Evolutionary conservation across 2,113 vertebrate genomes (phyloP).

Genomic region (Paralichthys olivaceus): DNA sequence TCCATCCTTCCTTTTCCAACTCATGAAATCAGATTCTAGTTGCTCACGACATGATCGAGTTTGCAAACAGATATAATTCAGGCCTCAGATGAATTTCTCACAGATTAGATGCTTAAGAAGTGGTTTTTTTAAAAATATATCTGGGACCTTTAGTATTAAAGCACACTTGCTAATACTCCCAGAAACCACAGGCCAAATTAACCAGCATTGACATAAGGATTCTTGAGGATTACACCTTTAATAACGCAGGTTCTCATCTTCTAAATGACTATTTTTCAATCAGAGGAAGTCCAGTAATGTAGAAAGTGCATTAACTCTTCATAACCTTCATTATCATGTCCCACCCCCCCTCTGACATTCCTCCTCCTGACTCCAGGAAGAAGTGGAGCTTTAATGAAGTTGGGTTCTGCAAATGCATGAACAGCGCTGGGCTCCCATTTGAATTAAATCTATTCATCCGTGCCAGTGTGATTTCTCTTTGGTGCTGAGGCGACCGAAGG

Average conservation of each 20-base stretch:
- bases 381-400: constrained; percentile 67
- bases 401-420: constrained; percentile 57
- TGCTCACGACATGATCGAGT: no score
- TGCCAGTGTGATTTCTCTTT: constrained; percentile 67
- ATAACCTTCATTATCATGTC: constrained; percentile 58
- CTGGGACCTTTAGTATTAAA: not conserved
- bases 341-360: constrained; percentile 37
- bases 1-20: no score
- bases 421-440: constrained; percentile 57
- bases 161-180: no score
- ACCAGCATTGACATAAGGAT: not conserved
- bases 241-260: constrained; percentile 20
- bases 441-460: constrained; percentile 72
- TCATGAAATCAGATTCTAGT: no score
- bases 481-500: constrained; percentile 50
- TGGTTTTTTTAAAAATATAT: not conserved
- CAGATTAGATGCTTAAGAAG: not conserved
- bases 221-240: constrained; percentile 13
- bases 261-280: constrained; percentile 38
- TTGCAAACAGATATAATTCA: not conserved
- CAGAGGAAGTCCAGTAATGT: constrained; percentile 17
- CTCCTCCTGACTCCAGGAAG: constrained; percentile 51
- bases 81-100: not conserved
- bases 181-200: not conserved
- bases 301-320: constrained; percentile 60